A percentile compares a stretch with the other conserved stretches of the same genome.
These are phyloP conservation scores for Hemaris fuciformis DNA, from an alignment of 2,888 invertebrate species.

Conservation along the genomic window DNA sequence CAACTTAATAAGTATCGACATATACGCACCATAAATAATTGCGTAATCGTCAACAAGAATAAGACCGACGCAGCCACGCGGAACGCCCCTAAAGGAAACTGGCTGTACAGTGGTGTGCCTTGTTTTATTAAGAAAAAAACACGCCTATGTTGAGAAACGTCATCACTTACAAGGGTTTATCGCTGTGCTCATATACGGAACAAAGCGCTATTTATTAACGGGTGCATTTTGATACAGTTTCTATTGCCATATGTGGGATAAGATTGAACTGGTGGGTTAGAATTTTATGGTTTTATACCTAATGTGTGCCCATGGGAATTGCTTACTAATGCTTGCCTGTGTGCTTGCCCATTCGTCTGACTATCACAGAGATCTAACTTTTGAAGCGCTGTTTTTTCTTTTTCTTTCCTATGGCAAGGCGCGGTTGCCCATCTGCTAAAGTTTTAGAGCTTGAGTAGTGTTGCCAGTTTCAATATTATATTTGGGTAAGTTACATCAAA, in stretches of 20 bases:
- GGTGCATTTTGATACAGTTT: neutral
- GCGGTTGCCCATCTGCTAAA: no score
- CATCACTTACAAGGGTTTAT: neutral
- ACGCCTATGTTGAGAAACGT: neutral
- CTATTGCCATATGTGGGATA: neutral
- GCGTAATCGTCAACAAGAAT: neutral
- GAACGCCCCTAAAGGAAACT: conserved; percentile 6
- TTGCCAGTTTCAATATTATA: no score
- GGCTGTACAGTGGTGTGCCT: neutral
- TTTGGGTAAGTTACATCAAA: no score
- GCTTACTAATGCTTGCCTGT: no score
- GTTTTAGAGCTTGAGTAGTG: no score
- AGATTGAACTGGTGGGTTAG: neutral
- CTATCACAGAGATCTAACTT: no score
- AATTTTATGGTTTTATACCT: no score
- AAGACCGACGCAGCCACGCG: conserved; percentile 1
- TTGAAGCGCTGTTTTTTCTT: no score
- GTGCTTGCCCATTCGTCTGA: no score
- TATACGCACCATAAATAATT: neutral
- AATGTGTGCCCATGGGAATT: neutral
- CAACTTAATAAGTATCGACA: neutral
- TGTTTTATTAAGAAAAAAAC: neutral
- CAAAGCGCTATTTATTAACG: neutral
- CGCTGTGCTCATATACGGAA: neutral
- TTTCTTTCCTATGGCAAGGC: no score